Evolutionary conservation across 2,113 vertebrate genomes (phyloP), one percentile per base, ranked within the genome.

Genomic region (Chitala chitala): DNA sequence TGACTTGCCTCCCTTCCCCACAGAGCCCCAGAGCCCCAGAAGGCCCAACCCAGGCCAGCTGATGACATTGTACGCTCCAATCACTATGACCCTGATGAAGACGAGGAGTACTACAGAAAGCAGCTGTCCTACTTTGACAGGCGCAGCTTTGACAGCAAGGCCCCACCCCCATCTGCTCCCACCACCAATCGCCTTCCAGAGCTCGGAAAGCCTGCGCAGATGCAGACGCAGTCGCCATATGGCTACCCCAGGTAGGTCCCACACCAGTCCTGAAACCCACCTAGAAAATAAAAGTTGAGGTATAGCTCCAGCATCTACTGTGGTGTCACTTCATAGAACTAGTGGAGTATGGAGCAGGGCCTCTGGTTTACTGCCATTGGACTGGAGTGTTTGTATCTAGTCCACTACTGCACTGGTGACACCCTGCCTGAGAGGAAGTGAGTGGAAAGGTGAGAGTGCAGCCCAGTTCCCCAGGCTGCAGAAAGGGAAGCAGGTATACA

Each of bases 51-150:
- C 4, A 95, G 95, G 81, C 88, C 93, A 0, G 87, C 91, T 24
- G 94, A 98, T 76, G 95, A 98, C 38, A 85, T 93, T 0, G 86
- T 93, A 38, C 94, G 94, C 29, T 85, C 94, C 59, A 98, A 98
- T 78, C 94, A 96, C 73, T 97, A 97, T 0, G 94, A 98, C 74
- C 93, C 92, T 0, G 95, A 98, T 58, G 96, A 98, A 53, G 97
- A 99, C 36, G 96, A 99, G 77, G 96, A 99, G 44, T 96, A 96
- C 75, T 99, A 98, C 66, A 92, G 95, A 38, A 98, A 98, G 79
- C 97, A 99, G 86, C 90, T 98, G 77, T 98, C 97, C 0, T 98
- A 94, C 85, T 98, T 98, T 22, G 95, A 98, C 75, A 92, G 96
- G 22, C 91, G 97, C 68, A 96, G 89, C 84, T 97, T 96, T 50